A percentile compares a stretch with the other conserved stretches of the same genome.
Evolutionary conservation across 2,113 vertebrate species (phyloP).

Genomic region (Salvelinus fontinalis): DNA sequence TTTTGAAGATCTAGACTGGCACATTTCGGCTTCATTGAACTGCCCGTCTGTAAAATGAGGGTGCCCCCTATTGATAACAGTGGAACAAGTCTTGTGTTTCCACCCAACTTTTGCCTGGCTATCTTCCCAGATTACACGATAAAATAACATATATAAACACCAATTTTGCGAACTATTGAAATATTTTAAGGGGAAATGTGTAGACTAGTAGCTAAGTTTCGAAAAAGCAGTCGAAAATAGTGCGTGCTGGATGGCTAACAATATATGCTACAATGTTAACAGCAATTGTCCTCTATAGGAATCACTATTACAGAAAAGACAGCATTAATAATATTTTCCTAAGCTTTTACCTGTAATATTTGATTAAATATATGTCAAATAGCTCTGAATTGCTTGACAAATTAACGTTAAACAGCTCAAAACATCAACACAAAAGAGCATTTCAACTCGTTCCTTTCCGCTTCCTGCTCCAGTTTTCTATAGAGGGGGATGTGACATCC

Average conservation of each 20-base stretch:
- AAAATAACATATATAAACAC: not conserved
- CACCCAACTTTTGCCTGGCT: not conserved
- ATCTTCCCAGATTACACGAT: not conserved
- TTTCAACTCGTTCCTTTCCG: not conserved
- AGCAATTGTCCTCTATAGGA: not conserved
- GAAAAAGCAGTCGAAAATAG: not conserved
- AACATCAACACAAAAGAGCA: not conserved
- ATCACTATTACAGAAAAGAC: not conserved
- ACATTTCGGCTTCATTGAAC: no score
- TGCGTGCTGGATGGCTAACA: no score
- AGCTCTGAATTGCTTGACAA: not conserved
- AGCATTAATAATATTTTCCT: not conserved
- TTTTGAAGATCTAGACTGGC: no score
- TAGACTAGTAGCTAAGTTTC: not conserved
- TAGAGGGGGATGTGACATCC: not conserved
- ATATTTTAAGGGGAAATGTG: not conserved
- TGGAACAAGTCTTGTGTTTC: not conserved
- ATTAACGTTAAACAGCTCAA: not conserved
- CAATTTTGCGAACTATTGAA: not conserved
- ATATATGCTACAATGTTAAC: no score
- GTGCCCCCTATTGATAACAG: not conserved
- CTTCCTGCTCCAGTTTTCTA: not conserved
- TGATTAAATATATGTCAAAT: not conserved
- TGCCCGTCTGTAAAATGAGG: not conserved
- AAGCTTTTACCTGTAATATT: not conserved